Evolutionary conservation across 2,888 invertebrate species (phyloP).

Genomic region (Conchocele bisecta): DNA sequence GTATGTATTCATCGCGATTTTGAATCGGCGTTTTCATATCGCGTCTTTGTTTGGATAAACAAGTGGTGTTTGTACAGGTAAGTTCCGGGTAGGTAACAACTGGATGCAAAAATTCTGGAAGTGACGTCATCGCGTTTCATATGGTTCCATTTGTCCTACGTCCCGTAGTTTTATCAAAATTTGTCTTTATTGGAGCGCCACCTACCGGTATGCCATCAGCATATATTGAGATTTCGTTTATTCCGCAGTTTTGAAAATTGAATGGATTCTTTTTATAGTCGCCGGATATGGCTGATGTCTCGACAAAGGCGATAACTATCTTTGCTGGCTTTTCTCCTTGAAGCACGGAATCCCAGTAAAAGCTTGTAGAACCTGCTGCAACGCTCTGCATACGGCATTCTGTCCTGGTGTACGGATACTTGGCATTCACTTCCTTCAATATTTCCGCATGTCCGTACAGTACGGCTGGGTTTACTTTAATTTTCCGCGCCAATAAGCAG

Average conservation of each 20-base stretch:
- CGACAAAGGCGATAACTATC: constrained; percentile 31
- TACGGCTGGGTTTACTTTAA: constrained; percentile 28
- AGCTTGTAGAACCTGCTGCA: constrained; percentile 32
- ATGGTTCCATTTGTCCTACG: too few relatives aligned
- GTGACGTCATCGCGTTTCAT: too few relatives aligned
- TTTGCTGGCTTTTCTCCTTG: constrained; percentile 32
- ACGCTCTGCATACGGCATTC: constrained; percentile 23
- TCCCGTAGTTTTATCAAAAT: too few relatives aligned
- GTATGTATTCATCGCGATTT: too few relatives aligned
- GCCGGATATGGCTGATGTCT: constrained; percentile 35
- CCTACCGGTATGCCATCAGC: constrained; percentile 42
- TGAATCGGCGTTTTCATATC: too few relatives aligned
- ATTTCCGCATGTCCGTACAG: constrained; percentile 29
- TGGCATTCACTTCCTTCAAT: constrained; percentile 25
- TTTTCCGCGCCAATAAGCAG: constrained; percentile 22
- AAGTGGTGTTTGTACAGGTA: too few relatives aligned
- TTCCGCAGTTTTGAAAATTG: constrained; percentile 43
- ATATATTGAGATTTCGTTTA: constrained; percentile 41
- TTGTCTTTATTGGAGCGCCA: constrained; percentile 40
- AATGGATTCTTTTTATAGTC: constrained; percentile 48
- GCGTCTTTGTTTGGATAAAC: too few relatives aligned
- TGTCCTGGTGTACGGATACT: constrained; percentile 19
- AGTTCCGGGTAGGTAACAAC: too few relatives aligned
- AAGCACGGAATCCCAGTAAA: constrained; percentile 46
- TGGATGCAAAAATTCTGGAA: too few relatives aligned